Evolutionary conservation across 2,113 vertebrate species (phyloP), one percentile per base, ranked within the genome.

Genomic region (Myodes glareolus): DNA sequence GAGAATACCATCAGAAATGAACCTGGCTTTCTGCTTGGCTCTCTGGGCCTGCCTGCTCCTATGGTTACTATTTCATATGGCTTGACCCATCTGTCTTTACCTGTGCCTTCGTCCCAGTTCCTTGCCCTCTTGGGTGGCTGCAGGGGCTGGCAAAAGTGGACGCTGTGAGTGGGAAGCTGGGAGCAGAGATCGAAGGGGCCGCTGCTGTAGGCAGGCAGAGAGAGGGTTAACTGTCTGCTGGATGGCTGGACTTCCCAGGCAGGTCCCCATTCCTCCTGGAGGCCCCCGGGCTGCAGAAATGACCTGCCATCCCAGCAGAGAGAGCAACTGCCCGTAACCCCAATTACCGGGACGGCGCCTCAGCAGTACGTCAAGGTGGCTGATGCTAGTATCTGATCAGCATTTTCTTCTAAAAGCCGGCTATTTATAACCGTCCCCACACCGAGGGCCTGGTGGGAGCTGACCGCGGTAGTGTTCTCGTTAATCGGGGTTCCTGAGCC

Each of bases 321-420:
- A 97, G 97, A 96, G 90, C 94, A 97, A 93, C 91, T 93, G 81
- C 93, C 90, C 68, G 3, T 96, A 96, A 98, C 98, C 98, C 98
- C 98, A 97, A 97, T 98, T 98, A 98, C 95, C 97, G 90, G 94
- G 95, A 97, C 92, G 63, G 70, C 89, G 97, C 88, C 98, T 94
- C 92, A 52, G 96, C 96, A 76, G 90, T 19, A 11, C 80, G 94
- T 94, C 77, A 94, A 61, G 92, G 67, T 45, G 7, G 80, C 88
- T 39, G 50, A 70, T 90, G 42, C 96, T 97, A 88, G 92, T 67
- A 95, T 88, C 96, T 58, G 94, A 97, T 98, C 98, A 98, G 98
- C 98, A 98, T 97, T 98, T 98, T 97, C 97, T 88, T 84, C 0
- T 0, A 42, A 85, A 91, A 90, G 92, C 63, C 65, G 39, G 97